Conservation (phyloP, 2,888 invertebrate species). For the Neoaliturus tenellus region DNA sequence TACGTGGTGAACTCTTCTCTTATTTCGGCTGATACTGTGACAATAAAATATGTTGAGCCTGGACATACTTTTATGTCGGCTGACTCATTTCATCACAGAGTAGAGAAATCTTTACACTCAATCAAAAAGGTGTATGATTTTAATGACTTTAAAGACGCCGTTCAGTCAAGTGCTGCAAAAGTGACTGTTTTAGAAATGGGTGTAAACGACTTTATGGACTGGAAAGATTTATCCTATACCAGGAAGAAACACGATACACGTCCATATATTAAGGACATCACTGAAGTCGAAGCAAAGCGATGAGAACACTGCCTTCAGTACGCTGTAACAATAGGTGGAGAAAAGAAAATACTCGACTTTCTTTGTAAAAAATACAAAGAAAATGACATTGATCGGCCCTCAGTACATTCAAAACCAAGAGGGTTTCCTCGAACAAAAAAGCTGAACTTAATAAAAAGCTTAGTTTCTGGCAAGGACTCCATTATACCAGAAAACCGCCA, state of each 20-base stretch:
- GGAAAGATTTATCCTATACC: constrained; percentile 20
- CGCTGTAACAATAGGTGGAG: no score
- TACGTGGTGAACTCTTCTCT: constrained; percentile 59
- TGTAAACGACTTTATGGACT: background rate
- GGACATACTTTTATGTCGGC: no score
- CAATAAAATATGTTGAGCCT: constrained; percentile 68
- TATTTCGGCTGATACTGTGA: constrained; percentile 57
- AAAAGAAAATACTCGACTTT: no score
- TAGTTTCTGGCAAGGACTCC: no score
- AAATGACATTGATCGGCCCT: no score
- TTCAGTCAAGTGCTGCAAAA: no score
- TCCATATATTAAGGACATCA: background rate
- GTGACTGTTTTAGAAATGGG: background rate
- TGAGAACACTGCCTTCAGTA: background rate
- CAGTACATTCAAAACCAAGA: no score
- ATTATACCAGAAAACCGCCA: no score
- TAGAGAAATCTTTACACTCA: constrained; percentile 40
- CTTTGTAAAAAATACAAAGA: no score
- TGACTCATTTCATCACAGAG: constrained; percentile 68
- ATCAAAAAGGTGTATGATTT: background rate
- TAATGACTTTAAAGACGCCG: no score
- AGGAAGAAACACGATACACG: constrained; percentile 2
- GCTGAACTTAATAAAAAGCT: no score
- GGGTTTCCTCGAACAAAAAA: no score
- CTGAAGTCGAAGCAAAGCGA: background rate